Conservation (phyloP, 2,113 vertebrate genomes). For the Picathartes gymnocephalus region DNA sequence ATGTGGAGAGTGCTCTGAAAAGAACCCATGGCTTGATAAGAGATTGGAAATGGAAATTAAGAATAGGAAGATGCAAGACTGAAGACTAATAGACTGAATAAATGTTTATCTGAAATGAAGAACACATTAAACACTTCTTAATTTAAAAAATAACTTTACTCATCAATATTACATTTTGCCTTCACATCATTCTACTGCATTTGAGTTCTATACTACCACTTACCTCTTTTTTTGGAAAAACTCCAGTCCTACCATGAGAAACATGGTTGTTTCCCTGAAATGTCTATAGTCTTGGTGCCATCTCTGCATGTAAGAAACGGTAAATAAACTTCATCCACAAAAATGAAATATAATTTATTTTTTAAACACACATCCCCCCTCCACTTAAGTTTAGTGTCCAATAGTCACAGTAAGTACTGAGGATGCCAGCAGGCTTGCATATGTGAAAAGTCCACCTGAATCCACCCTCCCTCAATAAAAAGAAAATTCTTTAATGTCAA, state of each 20-base stretch:
- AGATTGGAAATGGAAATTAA: background rate
- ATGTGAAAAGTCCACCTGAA: background rate
- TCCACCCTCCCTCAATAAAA: background rate
- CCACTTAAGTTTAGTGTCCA: background rate
- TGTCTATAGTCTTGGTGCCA: constrained; percentile 95
- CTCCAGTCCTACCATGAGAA: constrained; percentile 93
- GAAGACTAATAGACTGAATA: background rate
- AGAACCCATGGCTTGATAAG: background rate
- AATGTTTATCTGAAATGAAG: background rate
- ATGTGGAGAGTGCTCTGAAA: background rate
- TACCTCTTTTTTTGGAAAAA: constrained; percentile 90
- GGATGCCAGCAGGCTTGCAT: background rate
- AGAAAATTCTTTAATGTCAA: background rate
- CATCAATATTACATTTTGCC: background rate
- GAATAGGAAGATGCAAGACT: background rate
- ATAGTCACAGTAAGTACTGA: background rate
- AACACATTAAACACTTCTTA: background rate
- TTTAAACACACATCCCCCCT: too few relatives aligned
- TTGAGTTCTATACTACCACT: constrained; percentile 23
- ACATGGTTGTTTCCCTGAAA: constrained; percentile 90
- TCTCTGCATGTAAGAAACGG: constrained; percentile 73
- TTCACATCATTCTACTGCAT: background rate
- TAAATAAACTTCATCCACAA: background rate
- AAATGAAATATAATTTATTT: background rate
- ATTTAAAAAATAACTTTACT: background rate